These are phyloP conservation scores for Diarsia mendica DNA, from an alignment of 2,888 invertebrate genomes.

Conservation along the genomic window DNA sequence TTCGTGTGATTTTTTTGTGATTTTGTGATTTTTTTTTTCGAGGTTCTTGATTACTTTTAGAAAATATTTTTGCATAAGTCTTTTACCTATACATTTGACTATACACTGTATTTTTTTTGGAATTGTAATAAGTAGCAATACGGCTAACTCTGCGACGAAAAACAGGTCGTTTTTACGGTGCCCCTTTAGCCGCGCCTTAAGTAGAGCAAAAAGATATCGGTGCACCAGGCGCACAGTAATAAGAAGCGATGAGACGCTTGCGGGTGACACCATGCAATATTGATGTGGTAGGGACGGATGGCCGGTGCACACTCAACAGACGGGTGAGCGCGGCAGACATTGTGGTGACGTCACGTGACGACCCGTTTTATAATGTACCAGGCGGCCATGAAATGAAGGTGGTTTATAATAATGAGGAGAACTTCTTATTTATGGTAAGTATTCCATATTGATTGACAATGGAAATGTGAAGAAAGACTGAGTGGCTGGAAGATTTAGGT, in stretches of 20 bases:
- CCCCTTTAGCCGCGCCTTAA: no score
- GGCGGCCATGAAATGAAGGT: neutral
- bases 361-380: constrained; percentile 26
- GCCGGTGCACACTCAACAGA: constrained; percentile 44
- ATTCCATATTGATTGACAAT: neutral
- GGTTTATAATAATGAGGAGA: neutral
- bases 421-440: neutral
- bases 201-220: constrained; percentile 64
- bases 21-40: no score
- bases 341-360: constrained; percentile 40
- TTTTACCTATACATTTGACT: no score
- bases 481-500: neutral
- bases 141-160: no score
- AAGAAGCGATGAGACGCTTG: constrained; percentile 65
- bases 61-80: no score
- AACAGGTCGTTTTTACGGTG: no score
- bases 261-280: constrained; percentile 73
- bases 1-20: no score
- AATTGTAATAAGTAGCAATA: no score
- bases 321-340: constrained; percentile 31
- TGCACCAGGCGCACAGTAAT: constrained; percentile 72
- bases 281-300: constrained; percentile 67
- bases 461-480: neutral
- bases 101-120: no score
- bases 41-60: no score